Evolutionary conservation across 1,140 invertebrate genomes (phyloP).

Genomic region (Bombus difficillimus): DNA sequence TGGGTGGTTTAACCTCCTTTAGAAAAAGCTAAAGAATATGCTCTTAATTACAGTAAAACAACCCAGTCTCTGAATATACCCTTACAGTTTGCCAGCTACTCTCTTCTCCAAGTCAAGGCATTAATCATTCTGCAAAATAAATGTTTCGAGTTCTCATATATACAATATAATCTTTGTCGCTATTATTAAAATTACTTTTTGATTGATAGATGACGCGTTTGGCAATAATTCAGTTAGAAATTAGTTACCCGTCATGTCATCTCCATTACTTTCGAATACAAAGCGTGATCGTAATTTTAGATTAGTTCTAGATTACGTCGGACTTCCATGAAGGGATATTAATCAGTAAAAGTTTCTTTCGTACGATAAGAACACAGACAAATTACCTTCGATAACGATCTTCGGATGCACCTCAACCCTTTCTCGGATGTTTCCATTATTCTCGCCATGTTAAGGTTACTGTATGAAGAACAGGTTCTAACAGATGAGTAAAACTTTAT

Average conservation of each 20-base stretch:
- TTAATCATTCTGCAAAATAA: slow-evolving; percentile 80
- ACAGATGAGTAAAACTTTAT: no score
- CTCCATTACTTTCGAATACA: not conserved
- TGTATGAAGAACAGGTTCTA: not conserved
- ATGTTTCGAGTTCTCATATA: slow-evolving; percentile 74
- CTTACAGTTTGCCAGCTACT: slow-evolving; percentile 75
- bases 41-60: slow-evolving; percentile 80
- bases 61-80: slow-evolving; percentile 70
- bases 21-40: slow-evolving; percentile 75
- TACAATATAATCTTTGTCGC: not conserved
- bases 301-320: slow-evolving; percentile 10
- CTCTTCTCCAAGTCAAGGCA: slow-evolving; percentile 68
- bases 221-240: slow-evolving; percentile 59
- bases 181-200: slow-evolving; percentile 43
- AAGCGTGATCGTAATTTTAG: slow-evolving; percentile 27
- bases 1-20: slow-evolving; percentile 61
- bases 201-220: slow-evolving; percentile 47
- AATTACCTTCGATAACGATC: slow-evolving; percentile 34
- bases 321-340: not conserved
- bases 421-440: slow-evolving; percentile 19
- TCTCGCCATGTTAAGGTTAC: not conserved
- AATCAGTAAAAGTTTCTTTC: slow-evolving; percentile 13
- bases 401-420: not conserved
- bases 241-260: not conserved
- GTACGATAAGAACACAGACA: slow-evolving; percentile 27